These are phyloP conservation scores for Amia ocellicauda DNA, from an alignment of 2,113 vertebrate species.

Conservation along the genomic window DNA sequence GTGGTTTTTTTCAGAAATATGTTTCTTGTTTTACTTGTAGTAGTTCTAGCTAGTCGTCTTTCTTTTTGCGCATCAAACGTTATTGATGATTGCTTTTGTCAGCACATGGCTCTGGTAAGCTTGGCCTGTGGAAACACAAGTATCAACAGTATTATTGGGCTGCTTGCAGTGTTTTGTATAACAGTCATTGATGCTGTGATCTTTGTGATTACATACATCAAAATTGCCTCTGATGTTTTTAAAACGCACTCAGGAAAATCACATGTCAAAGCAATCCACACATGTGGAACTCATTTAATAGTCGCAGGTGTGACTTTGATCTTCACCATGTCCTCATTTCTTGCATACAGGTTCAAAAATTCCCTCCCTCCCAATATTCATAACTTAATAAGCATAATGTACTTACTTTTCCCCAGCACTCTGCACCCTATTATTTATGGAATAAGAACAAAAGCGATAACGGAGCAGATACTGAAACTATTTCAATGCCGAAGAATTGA, in stretches of 20 bases:
- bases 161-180: background rate
- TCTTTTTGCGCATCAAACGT: background rate
- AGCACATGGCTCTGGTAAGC: constrained; percentile 1
- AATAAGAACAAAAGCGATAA: constrained; percentile 42
- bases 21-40: background rate
- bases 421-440: constrained; percentile 46
- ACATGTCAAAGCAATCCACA: background rate
- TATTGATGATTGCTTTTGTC: background rate
- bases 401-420: constrained; percentile 27
- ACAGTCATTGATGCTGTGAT: background rate
- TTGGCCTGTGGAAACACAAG: background rate
- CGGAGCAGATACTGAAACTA: constrained; percentile 9
- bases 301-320: background rate
- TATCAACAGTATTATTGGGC: background rate
- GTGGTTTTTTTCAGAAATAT: background rate
- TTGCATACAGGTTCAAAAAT: background rate
- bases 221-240: background rate
- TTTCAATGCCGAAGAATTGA: background rate
- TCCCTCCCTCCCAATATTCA: accelerated
- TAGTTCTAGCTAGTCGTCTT: background rate
- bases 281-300: background rate
- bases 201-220: background rate
- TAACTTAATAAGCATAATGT: constrained; percentile 40
- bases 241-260: constrained; percentile 1
- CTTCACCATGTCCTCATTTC: constrained; percentile 5